These are phyloP conservation scores for Eilema depressum DNA, from an alignment of 2,888 invertebrate species.

Conservation along the genomic window DNA sequence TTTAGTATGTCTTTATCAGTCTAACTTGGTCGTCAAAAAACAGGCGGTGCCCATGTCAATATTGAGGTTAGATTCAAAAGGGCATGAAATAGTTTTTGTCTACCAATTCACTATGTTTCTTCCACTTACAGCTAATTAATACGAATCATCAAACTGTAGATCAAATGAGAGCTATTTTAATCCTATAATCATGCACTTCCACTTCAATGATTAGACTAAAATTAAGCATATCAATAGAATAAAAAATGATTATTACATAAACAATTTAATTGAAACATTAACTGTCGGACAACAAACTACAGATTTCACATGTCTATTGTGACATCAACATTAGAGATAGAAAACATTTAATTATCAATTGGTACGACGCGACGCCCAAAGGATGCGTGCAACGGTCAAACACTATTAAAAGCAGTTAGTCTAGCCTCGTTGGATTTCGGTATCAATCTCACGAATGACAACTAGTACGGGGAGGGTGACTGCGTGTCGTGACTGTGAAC, in stretches of 20 bases:
- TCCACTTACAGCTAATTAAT: constrained; percentile 77
- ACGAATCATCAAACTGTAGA: constrained; percentile 70
- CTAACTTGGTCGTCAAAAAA: constrained; percentile 72
- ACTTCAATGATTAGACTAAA: constrained; percentile 80
- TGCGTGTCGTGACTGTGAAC: constrained; percentile 66
- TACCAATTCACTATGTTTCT: constrained; percentile 59
- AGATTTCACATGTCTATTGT: constrained; percentile 70
- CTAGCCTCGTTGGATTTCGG: constrained; percentile 59
- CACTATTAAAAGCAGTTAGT: constrained; percentile 56
- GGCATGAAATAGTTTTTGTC: constrained; percentile 65
- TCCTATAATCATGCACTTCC: constrained; percentile 79
- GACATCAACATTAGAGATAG: constrained; percentile 73
- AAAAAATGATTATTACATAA: constrained; percentile 84
- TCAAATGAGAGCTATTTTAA: constrained; percentile 80
- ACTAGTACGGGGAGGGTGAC: constrained; percentile 70
- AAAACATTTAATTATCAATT: constrained; percentile 62
- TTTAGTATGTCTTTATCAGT: constrained; percentile 70
- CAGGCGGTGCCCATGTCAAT: constrained; percentile 74
- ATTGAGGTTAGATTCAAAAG: constrained; percentile 62
- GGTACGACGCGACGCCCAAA: constrained; percentile 48
- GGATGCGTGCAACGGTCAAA: constrained; percentile 45
- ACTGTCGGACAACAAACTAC: constrained; percentile 86
- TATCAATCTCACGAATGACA: constrained; percentile 77
- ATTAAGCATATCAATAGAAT: constrained; percentile 85
- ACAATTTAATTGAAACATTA: constrained; percentile 85